A percentile compares a stretch with the other conserved stretches of the same genome.
Conservation (phyloP, 2,797 vertebrate genomes). For the Arrhamphus sclerolepis region DNA sequence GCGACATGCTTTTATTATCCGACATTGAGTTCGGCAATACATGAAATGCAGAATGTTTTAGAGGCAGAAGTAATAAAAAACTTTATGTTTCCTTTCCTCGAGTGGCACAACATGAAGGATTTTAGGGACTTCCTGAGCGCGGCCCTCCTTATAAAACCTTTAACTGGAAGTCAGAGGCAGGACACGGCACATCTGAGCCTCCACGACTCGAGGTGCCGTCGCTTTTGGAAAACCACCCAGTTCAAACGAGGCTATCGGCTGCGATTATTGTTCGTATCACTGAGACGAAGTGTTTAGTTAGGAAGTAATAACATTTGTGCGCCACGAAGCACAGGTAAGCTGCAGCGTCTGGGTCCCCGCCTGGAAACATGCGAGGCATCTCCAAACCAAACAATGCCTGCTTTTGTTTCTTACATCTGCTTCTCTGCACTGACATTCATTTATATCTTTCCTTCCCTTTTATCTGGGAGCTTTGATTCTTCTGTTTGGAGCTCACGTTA, state of each 20-base stretch:
- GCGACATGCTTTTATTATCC: conserved; percentile 10
- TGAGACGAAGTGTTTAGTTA: conserved; percentile 79
- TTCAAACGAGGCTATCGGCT: conserved; percentile 56
- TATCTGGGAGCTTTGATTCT: conserved; percentile 41
- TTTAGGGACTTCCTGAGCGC: conserved; percentile 32
- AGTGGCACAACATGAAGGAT: conserved; percentile 44
- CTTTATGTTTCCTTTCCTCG: conserved; percentile 40
- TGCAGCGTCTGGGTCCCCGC: conserved; percentile 80
- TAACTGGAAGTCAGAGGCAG: conserved; percentile 40
- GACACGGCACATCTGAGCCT: conserved; percentile 39
- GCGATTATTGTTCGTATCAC: conserved; percentile 75
- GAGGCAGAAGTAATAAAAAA: conserved; percentile 41
- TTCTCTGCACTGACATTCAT: conserved; percentile 70
- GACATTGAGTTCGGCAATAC: conserved; percentile 2
- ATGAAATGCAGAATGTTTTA: conserved; percentile 16
- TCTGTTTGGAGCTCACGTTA: conserved; percentile 34
- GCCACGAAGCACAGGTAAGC: conserved; percentile 85
- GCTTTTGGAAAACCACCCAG: conserved; percentile 49
- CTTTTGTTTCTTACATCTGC: conserved; percentile 87
- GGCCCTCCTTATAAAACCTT: conserved; percentile 50
- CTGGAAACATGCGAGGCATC: conserved; percentile 83
- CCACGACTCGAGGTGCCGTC: conserved; percentile 53
- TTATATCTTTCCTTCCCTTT: conserved; percentile 53
- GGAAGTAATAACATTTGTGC: conserved; percentile 80
- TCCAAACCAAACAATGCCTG: conserved; percentile 83